Percentiles rank a stretch among this genome's conserved stretches.
These are phyloP conservation scores for Dascillus cervinus DNA, from an alignment of 2,888 invertebrate species.

Conservation along the genomic window DNA sequence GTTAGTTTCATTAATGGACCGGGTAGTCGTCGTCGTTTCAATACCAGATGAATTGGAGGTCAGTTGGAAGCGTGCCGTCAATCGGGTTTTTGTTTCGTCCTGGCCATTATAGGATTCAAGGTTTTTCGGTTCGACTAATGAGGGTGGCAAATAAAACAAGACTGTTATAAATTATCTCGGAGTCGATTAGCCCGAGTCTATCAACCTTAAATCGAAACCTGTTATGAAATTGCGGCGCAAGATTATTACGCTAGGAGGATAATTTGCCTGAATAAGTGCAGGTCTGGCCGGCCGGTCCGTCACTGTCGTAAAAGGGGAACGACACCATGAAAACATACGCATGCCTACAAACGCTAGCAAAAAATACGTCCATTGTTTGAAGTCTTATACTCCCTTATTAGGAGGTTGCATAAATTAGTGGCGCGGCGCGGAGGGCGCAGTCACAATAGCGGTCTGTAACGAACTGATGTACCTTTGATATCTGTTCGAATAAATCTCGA, in stretches of 20 bases:
- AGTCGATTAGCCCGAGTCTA: slow-evolving; percentile 42
- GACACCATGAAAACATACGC: slow-evolving; percentile 17
- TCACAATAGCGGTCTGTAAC: slow-evolving; percentile 35
- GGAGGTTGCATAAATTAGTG: slow-evolving; percentile 38
- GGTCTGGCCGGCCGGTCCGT: slow-evolving; percentile 12
- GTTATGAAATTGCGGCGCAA: slow-evolving; percentile 42
- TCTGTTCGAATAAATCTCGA: slow-evolving; percentile 35
- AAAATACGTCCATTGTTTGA: slow-evolving; percentile 30
- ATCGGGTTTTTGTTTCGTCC: slow-evolving; percentile 42
- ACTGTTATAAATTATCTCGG: slow-evolving; percentile 40
- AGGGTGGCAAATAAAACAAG: slow-evolving; percentile 42
- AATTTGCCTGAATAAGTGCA: slow-evolving; percentile 30
- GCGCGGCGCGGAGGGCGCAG: slow-evolving; percentile 22
- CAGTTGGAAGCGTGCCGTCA: slow-evolving; percentile 34
- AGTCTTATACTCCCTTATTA: slow-evolving; percentile 33
- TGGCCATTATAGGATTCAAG: slow-evolving; percentile 38
- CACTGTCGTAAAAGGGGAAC: slow-evolving; percentile 18
- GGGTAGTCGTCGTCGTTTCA: slow-evolving; percentile 7
- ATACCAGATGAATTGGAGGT: slow-evolving; percentile 29
- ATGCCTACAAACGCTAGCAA: slow-evolving; percentile 22
- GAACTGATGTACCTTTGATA: slow-evolving; percentile 35
- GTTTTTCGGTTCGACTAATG: slow-evolving; percentile 39
- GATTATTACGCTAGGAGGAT: slow-evolving; percentile 38
- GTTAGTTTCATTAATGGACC: slow-evolving; percentile 13
- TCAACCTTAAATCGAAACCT: slow-evolving; percentile 43